Evolutionary conservation across 2,888 invertebrate genomes (phyloP).

Genomic region (Acleris literana): DNA sequence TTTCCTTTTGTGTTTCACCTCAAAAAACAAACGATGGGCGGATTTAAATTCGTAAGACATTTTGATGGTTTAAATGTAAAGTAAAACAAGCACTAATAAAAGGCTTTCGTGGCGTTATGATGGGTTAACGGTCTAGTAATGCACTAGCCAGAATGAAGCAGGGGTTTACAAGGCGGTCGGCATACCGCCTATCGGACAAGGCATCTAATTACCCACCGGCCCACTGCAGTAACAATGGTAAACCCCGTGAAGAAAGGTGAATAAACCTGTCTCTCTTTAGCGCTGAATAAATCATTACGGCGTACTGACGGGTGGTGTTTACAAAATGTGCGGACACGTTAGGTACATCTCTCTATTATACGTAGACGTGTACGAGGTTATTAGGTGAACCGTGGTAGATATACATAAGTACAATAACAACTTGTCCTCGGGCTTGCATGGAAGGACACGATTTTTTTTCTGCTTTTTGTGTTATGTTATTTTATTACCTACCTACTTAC

Average conservation of each 20-base stretch:
- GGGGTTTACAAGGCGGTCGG: conserved; percentile 55
- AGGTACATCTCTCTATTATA: neutral
- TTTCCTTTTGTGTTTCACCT: conserved; percentile 68
- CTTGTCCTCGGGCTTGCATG: too few species aligned
- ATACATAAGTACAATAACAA: too few species aligned
- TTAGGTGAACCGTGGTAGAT: too few species aligned
- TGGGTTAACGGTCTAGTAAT: conserved; percentile 63
- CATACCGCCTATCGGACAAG: conserved; percentile 65
- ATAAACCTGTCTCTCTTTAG: conserved; percentile 61
- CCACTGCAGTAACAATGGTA: conserved; percentile 53
- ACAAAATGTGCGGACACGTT: neutral
- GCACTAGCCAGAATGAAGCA: conserved; percentile 48
- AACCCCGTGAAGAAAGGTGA: conserved; percentile 50
- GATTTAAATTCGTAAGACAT: conserved; percentile 72
- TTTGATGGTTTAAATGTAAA: conserved; percentile 42
- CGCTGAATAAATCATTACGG: conserved; percentile 51
- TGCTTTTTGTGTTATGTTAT: too few species aligned
- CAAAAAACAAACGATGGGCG: conserved; percentile 62
- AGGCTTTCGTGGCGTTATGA: conserved; percentile 47
- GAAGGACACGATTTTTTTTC: too few species aligned
- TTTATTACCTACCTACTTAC: too few species aligned
- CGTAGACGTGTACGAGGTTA: too few species aligned
- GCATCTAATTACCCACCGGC: conserved; percentile 70
- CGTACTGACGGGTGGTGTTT: conserved; percentile 7
- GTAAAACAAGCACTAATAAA: conserved; percentile 53